Percentiles rank a stretch among this genome's conserved stretches.
phyloP scores from a whole-genome alignment of 2,113 vertebrate species.

The Megaceryle torquata region DNA sequence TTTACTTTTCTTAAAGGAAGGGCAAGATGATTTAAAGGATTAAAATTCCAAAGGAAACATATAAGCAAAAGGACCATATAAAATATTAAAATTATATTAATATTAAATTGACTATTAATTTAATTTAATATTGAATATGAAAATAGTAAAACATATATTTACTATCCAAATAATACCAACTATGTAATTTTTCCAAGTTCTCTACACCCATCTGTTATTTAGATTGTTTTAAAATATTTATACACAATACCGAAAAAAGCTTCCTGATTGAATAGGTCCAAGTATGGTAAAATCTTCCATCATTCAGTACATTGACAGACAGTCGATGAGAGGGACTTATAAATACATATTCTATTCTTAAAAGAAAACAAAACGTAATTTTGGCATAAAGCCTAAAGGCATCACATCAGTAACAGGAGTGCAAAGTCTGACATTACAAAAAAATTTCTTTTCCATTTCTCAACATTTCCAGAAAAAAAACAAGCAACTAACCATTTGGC shows the following conservation, averaged over 20 bases:
- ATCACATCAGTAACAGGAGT: background rate
- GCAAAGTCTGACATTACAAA: background rate
- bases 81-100: background rate
- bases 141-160: background rate
- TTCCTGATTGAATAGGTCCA: background rate
- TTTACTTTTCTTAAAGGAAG: background rate
- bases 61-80: background rate
- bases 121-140: too few species aligned
- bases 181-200: background rate
- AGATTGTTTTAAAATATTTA: background rate
- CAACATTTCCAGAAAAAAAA: background rate
- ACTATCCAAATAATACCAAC: background rate
- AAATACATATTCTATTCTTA: background rate
- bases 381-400: background rate
- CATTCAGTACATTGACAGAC: background rate
- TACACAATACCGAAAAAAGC: background rate
- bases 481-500: background rate
- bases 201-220: background rate
- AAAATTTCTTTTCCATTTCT: constrained; percentile 20
- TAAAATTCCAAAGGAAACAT: background rate
- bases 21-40: background rate
- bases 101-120: too few species aligned
- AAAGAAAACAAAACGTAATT: constrained; percentile 5
- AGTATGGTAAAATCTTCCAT: background rate
- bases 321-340: background rate